Base-by-base conservation (phyloP, 2,888 invertebrate species). In the Lysandra coridon region DNA sequence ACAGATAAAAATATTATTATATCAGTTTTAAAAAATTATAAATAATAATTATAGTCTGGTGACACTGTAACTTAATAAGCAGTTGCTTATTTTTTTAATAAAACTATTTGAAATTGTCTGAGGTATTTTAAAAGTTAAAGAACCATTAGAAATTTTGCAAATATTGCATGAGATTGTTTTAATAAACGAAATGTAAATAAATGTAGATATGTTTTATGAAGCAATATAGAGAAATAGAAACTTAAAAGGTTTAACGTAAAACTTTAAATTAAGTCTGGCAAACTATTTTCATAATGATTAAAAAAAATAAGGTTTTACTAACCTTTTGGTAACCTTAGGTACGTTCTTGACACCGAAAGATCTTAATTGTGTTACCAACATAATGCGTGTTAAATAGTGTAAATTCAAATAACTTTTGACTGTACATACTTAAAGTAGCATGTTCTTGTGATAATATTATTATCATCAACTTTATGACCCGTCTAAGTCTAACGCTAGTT, bases 401-500 rank as follows among this genome's bases (percentile, higher is more conserved):
- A 33, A 57, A 76, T 53, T 76, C 12, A 75, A 75, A 57, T 76
- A 49, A 53, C 14, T 76, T 76, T 17, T 17, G 53, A 69, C 69
- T 76, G 12, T 33, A 49, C 49, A 75, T 75, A 30, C 33, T 14
- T 53, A 53, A 53, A 53, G 53, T 76, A 76, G 49, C 49, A 23
- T 49, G 49, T 76, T 14, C 17, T 76, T 76, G 76, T 76, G 76
- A 76, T 76, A 74, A 44, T 37, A 75, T 23, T 23, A 33, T 76
- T 33, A 33, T 76, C 33, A 76, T 53, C 76, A 17, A 33, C 30
- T 6, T n/a, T 57, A 44, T 23, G 75, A 33, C 75, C 75, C 75
- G 49, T 44, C 75, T 76, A 33, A 57, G 53, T 76, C 53, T 76
- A 76, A 76, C 53, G 76, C 76, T 76, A 76, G 76, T 76, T 76